Percentiles rank a stretch among this genome's conserved stretches.
Evolutionary conservation across 2,797 vertebrate genomes (phyloP).

Genomic region (Mionectes olivaceus): DNA sequence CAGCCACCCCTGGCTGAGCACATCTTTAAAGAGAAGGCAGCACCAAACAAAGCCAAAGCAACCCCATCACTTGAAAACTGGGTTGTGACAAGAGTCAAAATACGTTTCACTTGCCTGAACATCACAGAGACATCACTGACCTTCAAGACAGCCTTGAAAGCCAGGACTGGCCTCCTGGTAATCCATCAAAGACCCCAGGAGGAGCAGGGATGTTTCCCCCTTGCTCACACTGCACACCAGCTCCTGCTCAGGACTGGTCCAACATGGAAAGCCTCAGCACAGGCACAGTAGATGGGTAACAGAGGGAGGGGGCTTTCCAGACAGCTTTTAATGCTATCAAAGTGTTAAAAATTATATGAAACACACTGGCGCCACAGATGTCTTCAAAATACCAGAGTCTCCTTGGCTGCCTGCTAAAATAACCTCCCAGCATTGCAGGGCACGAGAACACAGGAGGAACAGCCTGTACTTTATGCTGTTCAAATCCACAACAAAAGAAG

Average conservation of each 20-base stretch:
- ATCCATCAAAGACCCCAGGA: not conserved
- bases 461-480: conserved; percentile 51
- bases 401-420: conserved; percentile 69
- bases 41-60: not conserved
- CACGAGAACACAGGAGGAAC: conserved; percentile 46
- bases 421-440: conserved; percentile 62
- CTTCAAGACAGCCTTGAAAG: not conserved
- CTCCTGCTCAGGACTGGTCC: not conserved
- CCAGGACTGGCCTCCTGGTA: not conserved
- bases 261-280: not conserved
- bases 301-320: not conserved
- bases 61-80: not conserved
- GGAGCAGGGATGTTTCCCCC: not conserved
- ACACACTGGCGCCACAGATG: conserved; percentile 58
- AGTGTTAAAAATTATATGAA: conserved; percentile 61
- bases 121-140: not conserved
- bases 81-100: not conserved
- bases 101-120: not conserved
- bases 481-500: conserved; percentile 44
- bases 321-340: conserved; percentile 8
- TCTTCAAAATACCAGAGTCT: conserved; percentile 70
- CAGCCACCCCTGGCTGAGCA: not conserved
- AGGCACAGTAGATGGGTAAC: accelerated
- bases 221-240: not conserved
- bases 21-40: not conserved